Evolutionary conservation across 2,797 vertebrate species (phyloP).

Genomic region (Ceyx erithaca): DNA sequence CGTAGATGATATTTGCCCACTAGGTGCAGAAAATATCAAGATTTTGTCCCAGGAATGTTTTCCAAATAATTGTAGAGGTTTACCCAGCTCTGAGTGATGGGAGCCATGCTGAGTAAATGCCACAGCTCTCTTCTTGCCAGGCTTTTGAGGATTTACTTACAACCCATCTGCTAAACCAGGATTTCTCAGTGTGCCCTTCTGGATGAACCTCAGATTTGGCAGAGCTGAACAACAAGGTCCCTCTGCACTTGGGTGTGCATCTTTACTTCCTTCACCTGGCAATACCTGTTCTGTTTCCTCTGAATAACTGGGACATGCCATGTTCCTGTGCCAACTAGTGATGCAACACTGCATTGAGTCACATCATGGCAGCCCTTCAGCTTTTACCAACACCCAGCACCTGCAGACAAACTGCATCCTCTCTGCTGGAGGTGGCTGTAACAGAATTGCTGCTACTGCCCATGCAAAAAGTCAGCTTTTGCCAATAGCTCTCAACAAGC

Average conservation of each 20-base stretch:
- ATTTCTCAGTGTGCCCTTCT: background rate
- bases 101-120: background rate
- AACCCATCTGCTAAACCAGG: background rate
- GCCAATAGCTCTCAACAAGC: background rate
- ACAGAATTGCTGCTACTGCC: background rate
- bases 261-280: background rate
- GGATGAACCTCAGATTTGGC: background rate
- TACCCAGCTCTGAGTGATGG: background rate
- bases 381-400: background rate
- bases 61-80: background rate
- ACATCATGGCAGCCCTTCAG: background rate
- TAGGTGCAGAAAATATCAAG: background rate
- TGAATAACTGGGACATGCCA: background rate
- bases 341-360: background rate
- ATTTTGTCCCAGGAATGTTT: background rate
- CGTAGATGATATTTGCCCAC: background rate
- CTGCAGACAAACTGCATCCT: background rate
- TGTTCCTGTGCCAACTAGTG: background rate
- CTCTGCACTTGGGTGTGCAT: background rate
- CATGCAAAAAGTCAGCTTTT: background rate
- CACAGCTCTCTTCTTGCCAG: background rate
- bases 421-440: background rate
- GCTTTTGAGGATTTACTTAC: background rate
- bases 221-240: background rate
- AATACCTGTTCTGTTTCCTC: slow-evolving; percentile 6